A percentile compares a stretch with the other conserved stretches of the same genome.
Evolutionary conservation across 2,113 vertebrate genomes (phyloP).

Genomic region (Calcarius ornatus): DNA sequence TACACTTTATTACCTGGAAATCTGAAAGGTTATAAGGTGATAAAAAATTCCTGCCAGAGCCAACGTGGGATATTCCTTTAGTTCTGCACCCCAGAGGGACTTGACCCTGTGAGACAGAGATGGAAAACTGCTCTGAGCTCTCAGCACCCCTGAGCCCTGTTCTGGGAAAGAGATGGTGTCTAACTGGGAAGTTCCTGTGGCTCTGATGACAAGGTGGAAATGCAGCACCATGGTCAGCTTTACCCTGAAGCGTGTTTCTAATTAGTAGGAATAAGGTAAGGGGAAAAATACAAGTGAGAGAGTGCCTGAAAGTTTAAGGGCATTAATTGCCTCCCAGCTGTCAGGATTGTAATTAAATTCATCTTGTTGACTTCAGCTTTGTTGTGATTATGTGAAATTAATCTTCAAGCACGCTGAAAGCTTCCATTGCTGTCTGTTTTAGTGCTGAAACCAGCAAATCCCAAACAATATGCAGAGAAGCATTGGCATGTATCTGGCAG

Average conservation of each 20-base stretch:
- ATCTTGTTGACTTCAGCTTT: slow-evolving; percentile 67
- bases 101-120: background rate
- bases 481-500: background rate
- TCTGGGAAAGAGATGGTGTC: background rate
- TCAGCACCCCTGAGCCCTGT: background rate
- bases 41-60: background rate
- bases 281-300: background rate
- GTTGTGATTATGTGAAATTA: slow-evolving; percentile 64
- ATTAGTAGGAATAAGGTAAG: slow-evolving; percentile 40
- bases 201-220: background rate
- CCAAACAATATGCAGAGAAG: background rate
- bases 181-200: background rate
- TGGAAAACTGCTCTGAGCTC: background rate
- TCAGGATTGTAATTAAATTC: slow-evolving; percentile 69
- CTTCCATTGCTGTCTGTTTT: slow-evolving; percentile 11
- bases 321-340: slow-evolving; percentile 71
- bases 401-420: slow-evolving; percentile 54
- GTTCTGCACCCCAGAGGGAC: background rate
- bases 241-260: slow-evolving; percentile 48
- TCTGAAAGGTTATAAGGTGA: background rate
- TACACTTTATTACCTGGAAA: background rate
- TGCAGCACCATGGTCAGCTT: slow-evolving; percentile 24
- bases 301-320: slow-evolving; percentile 18
- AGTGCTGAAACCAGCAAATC: slow-evolving; percentile 37
- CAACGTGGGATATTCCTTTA: background rate